Evolutionary conservation across 2,888 invertebrate genomes (phyloP).

Genomic region (Epinotia brunnichana): DNA sequence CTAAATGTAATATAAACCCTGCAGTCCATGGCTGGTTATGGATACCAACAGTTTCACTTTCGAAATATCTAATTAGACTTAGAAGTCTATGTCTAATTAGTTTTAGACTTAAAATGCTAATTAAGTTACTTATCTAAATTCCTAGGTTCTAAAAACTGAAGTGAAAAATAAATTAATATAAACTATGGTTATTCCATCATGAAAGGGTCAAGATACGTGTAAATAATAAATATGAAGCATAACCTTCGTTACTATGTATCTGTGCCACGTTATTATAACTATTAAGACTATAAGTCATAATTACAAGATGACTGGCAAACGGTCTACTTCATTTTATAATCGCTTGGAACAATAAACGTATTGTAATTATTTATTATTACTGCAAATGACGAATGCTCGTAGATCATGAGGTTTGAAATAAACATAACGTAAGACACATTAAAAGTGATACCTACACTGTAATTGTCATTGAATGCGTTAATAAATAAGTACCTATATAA

Average conservation of each 20-base stretch:
- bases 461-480: too few relatives aligned
- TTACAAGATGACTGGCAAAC: conserved; percentile 25
- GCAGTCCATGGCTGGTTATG: too few relatives aligned
- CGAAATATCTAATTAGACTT: too few relatives aligned
- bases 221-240: neutral
- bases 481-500: too few relatives aligned
- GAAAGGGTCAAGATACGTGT: neutral
- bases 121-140: too few relatives aligned
- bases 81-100: too few relatives aligned
- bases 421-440: neutral
- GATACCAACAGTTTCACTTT: too few relatives aligned
- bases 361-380: conserved; percentile 29
- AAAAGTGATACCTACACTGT: neutral
- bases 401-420: conserved; percentile 3
- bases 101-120: too few relatives aligned
- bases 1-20: too few relatives aligned
- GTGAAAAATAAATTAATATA: too few relatives aligned
- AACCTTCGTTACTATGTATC: conserved; percentile 28
- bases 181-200: too few relatives aligned
- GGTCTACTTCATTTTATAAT: conserved; percentile 22
- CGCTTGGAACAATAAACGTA: conserved; percentile 19
- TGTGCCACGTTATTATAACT: conserved; percentile 23
- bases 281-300: conserved; percentile 28
- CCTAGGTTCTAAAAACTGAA: too few relatives aligned
- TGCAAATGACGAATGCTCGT: conserved; percentile 8